These are phyloP conservation scores for Drosophila engyochracea DNA, from an alignment of 2,888 invertebrate species.

Conservation along the genomic window DNA sequence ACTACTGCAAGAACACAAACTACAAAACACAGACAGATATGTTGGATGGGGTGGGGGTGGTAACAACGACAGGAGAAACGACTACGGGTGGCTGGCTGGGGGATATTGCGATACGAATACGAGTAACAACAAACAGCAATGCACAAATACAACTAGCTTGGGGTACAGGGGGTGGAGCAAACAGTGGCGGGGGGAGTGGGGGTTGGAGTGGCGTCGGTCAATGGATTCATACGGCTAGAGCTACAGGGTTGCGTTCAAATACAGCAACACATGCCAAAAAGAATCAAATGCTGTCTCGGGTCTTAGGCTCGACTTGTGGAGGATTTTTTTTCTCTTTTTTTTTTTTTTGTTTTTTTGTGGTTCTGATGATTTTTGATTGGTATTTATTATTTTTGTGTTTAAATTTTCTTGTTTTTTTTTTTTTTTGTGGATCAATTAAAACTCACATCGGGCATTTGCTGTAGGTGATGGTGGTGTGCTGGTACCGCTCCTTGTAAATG, in stretches of 20 bases:
- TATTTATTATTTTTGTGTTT: slow-evolving; percentile 18
- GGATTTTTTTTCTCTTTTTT: neutral
- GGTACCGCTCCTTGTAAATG: slow-evolving; percentile 86
- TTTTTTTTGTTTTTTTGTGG: slow-evolving; percentile 30
- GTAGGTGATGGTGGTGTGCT: slow-evolving; percentile 86
- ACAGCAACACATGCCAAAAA: slow-evolving; percentile 60
- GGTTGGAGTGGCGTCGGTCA: neutral
- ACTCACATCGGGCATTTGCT: slow-evolving; percentile 86
- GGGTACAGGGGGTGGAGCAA: slow-evolving; percentile 2
- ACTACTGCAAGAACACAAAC: slow-evolving; percentile 61
- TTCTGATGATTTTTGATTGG: slow-evolving; percentile 15
- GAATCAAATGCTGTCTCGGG: slow-evolving; percentile 49
- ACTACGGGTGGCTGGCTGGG: slow-evolving; percentile 18
- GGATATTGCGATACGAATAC: slow-evolving; percentile 62
- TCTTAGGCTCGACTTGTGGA: slow-evolving; percentile 32
- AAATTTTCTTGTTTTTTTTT: slow-evolving; percentile 25
- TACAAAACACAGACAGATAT: slow-evolving; percentile 42
- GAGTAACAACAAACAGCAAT: slow-evolving; percentile 83
- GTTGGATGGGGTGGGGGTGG: neutral
- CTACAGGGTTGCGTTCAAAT: slow-evolving; percentile 33
- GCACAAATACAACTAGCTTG: slow-evolving; percentile 40
- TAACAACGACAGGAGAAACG: slow-evolving; percentile 17
- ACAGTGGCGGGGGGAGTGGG: slow-evolving; percentile 5
- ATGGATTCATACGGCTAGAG: slow-evolving; percentile 27
- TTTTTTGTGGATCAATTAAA: slow-evolving; percentile 72